Percentiles rank a stretch among this genome's conserved stretches.
phyloP scores from a whole-genome alignment of 2,888 invertebrate genomes.

The Drosophila helvetica region DNA sequence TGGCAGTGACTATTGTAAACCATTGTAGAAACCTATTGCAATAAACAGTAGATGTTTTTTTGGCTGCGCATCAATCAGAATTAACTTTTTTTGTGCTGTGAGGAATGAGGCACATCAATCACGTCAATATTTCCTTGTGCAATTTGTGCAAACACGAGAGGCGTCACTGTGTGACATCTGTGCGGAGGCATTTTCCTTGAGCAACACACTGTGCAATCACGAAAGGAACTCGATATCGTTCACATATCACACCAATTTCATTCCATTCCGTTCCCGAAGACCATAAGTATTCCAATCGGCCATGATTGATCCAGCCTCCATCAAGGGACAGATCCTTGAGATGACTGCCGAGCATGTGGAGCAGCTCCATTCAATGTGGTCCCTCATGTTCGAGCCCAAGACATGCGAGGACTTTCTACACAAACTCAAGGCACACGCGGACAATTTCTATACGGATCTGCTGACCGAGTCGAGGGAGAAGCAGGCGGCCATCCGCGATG shows the following conservation, averaged over 20 bases:
- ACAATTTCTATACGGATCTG: conserved; percentile 87
- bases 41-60: background rate
- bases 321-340: conserved; percentile 58
- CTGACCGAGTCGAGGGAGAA: conserved; percentile 85
- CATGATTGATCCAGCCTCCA: conserved; percentile 6
- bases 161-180: background rate
- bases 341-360: conserved; percentile 71
- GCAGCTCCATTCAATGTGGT: conserved; percentile 75
- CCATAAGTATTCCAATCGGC: conserved; percentile 17
- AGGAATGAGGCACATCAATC: background rate
- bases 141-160: background rate
- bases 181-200: too few species aligned
- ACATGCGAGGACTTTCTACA: conserved; percentile 72
- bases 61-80: background rate
- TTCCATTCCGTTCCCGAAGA: background rate
- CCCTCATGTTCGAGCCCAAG: conserved; percentile 73
- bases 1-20: background rate
- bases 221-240: conserved; percentile 9
- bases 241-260: background rate
- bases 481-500: conserved; percentile 85
- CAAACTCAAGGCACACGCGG: conserved; percentile 82
- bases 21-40: background rate
- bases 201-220: background rate
- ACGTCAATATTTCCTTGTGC: background rate
- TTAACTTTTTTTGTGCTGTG: background rate